phyloP scores from a whole-genome alignment of 2,797 vertebrate species.

The Bufotes viridis region DNA sequence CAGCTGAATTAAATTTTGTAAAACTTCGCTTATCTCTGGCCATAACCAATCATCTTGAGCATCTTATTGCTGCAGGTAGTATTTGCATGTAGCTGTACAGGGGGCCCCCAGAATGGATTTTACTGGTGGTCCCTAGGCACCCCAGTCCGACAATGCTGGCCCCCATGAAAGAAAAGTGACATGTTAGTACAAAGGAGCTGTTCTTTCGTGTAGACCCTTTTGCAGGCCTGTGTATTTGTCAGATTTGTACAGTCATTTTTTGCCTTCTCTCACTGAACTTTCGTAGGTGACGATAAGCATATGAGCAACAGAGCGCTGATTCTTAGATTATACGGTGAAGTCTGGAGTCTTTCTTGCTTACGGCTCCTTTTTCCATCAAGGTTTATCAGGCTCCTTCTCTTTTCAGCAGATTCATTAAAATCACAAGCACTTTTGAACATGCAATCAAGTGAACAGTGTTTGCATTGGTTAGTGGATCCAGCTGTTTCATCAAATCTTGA shows the following conservation, averaged over 20 bases:
- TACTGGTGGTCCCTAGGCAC: no score
- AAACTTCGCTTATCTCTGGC: no score
- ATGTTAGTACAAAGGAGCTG: background rate
- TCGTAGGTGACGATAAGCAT: slow-evolving; percentile 15
- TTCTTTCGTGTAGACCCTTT: background rate
- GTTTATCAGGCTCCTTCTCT: slow-evolving; percentile 44
- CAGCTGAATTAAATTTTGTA: no score
- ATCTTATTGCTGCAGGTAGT: no score
- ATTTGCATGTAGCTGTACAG: no score
- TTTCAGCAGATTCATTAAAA: slow-evolving; percentile 55
- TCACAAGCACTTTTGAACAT: slow-evolving; percentile 59
- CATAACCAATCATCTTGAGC: no score
- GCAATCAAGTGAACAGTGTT: slow-evolving; percentile 61
- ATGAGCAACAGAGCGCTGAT: slow-evolving; percentile 12
- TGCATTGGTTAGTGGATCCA: slow-evolving; percentile 59
- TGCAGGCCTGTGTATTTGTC: slow-evolving; percentile 8
- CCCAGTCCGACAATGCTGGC: no score
- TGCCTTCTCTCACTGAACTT: slow-evolving; percentile 21
- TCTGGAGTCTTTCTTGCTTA: slow-evolving; percentile 37
- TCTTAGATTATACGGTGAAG: slow-evolving; percentile 19
- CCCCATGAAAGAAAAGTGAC: background rate
- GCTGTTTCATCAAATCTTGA: slow-evolving; percentile 62
- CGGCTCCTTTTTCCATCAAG: slow-evolving; percentile 36
- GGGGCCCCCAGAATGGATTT: no score
- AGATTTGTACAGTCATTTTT: slow-evolving; percentile 13